Evolutionary conservation across 2,888 invertebrate genomes (phyloP).

Genomic region (Ephialtes manifestator): DNA sequence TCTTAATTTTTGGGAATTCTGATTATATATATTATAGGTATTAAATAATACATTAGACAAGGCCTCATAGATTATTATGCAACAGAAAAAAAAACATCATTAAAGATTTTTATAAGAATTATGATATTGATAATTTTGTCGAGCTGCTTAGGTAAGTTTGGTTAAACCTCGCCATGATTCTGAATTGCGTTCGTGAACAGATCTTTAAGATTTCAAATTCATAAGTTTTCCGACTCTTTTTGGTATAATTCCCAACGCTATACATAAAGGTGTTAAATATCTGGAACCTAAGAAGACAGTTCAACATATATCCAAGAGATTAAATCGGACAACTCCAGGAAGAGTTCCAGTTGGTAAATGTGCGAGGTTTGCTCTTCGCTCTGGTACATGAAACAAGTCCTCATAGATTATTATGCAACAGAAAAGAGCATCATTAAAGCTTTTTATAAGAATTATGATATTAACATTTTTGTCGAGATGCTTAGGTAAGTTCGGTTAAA

Average conservation of each 20-base stretch:
- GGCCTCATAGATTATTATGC: too few species aligned
- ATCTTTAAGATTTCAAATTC: neutral
- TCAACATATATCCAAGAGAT: conserved; percentile 51
- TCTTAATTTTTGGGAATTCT: too few species aligned
- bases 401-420: too few species aligned
- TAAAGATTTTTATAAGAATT: neutral
- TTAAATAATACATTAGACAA: conserved; percentile 21
- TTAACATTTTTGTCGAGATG: neutral
- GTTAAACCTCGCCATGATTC: too few species aligned
- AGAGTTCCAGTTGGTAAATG: conserved; percentile 57
- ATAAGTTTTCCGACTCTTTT: neutral
- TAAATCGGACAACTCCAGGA: conserved; percentile 30
- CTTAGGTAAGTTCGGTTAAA: too few species aligned
- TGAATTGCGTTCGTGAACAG: too few species aligned
- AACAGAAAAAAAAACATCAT: too few species aligned
- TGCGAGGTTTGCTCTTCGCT: conserved; percentile 58
- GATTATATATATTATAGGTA: too few species aligned
- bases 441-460: neutral
- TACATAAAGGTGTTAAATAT: conserved; percentile 37
- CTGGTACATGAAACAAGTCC: conserved; percentile 39
- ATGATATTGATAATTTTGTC: neutral
- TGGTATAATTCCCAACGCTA: neutral
- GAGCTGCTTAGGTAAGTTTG: neutral
- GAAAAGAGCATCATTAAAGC: too few species aligned
- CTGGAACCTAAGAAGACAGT: conserved; percentile 47